Conservation (phyloP, 2,113 vertebrate genomes). For the Hiodon tergisus region DNA sequence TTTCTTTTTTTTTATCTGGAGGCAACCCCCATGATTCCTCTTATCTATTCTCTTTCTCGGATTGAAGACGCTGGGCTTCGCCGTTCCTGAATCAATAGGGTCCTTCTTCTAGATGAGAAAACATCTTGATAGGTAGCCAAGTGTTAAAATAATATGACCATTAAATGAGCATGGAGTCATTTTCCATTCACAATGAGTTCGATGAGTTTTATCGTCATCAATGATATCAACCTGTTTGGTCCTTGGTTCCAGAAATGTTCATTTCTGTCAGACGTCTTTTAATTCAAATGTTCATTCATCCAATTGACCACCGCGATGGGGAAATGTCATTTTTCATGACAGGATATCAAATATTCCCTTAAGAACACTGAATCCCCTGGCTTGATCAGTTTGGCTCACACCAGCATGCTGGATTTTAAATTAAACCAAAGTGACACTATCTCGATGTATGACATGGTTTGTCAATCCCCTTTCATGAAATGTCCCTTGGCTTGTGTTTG, state of each 20-base stretch:
- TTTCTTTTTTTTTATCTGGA: conserved; percentile 34
- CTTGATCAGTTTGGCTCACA: no score
- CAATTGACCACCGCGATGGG: background rate
- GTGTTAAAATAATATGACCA: conserved; percentile 8
- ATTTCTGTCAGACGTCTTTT: background rate
- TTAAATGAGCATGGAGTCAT: background rate
- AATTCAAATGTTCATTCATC: background rate
- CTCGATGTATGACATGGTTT: no score
- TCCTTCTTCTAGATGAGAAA: background rate
- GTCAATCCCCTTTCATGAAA: no score
- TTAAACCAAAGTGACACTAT: no score
- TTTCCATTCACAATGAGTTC: no score
- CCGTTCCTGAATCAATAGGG: conserved; percentile 17
- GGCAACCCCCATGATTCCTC: conserved; percentile 23
- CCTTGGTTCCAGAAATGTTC: background rate
- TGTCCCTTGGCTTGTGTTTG: no score
- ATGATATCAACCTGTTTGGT: background rate
- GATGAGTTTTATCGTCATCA: background rate
- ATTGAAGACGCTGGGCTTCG: conserved; percentile 13
- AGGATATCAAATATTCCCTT: no score
- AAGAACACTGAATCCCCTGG: no score
- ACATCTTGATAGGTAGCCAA: background rate
- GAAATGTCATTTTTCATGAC: no score
- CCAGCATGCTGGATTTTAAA: no score
- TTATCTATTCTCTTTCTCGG: conserved; percentile 32